Percentiles rank a stretch among this genome's conserved stretches.
Evolutionary conservation across 2,113 vertebrate species (phyloP).

Genomic region (Sterna hirundo): DNA sequence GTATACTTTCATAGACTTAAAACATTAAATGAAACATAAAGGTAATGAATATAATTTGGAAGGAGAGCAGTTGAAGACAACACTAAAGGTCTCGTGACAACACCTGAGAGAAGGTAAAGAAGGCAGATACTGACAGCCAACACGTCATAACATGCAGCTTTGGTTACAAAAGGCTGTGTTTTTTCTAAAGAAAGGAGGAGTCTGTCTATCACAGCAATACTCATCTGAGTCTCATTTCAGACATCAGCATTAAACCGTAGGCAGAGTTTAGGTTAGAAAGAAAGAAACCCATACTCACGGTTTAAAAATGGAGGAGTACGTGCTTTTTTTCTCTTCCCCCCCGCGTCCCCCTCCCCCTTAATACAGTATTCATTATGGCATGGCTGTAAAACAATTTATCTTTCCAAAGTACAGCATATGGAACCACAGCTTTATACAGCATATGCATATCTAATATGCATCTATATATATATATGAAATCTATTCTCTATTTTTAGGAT

Average conservation of each 20-base stretch:
- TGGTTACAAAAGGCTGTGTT: rapidly evolving
- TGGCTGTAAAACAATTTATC: not conserved
- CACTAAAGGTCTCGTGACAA: not conserved
- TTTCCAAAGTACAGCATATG: not conserved
- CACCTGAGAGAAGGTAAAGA: not conserved
- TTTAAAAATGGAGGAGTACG: not conserved
- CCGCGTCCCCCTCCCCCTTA: rapidly evolving
- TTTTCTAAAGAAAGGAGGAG: not conserved
- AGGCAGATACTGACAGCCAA: not conserved
- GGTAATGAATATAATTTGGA: not conserved
- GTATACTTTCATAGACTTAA: not conserved
- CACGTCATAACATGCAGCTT: not conserved
- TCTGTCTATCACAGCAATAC: not conserved
- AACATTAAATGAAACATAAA: not conserved
- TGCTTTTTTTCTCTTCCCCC: rapidly evolving
- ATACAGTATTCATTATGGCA: not conserved
- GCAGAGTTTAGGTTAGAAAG: not conserved
- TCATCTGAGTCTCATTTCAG: not conserved
- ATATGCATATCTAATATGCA: not conserved
- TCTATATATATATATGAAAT: not conserved
- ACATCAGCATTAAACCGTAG: not conserved
- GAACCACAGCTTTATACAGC: not conserved
- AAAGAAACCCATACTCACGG: not conserved
- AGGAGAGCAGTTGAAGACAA: not conserved
- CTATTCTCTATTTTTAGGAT: not conserved